Evolutionary conservation across 1,140 invertebrate species (phyloP), one percentile per base, ranked within the genome.

Genomic region (Aplysia californica): DNA sequence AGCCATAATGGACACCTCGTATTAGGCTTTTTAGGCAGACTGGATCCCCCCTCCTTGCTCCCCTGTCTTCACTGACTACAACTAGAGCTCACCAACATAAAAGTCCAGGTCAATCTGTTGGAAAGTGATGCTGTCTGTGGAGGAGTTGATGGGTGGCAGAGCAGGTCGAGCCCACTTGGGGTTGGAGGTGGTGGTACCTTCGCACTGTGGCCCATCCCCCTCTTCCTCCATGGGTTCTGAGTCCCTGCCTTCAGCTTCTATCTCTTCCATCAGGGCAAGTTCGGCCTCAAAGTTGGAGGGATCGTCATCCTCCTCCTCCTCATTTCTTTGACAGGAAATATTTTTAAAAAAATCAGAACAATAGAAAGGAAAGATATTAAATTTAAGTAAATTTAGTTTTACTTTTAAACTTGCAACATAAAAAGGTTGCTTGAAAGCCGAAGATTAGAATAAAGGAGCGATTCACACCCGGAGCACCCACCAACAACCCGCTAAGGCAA

Each of bases 31-130:
- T n/a, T n/a, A n/a, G n/a, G n/a, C n/a, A n/a, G n/a, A n/a, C n/a
- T n/a, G n/a, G n/a, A n/a, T n/a, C n/a, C n/a, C n/a, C n/a, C n/a
- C n/a, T n/a, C n/a, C n/a, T n/a, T n/a, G n/a, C n/a, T n/a, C n/a
- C n/a, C n/a, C n/a, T n/a, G n/a, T n/a, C n/a, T n/a, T n/a, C n/a
- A n/a, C n/a, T n/a, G n/a, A n/a, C n/a, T n/a, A n/a, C n/a, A n/a
- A n/a, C n/a, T n/a, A n/a, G n/a, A n/a, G n/a, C 81, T 87, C 87
- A 86, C 95, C 95, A 87, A 93, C 93, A 85, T 98, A 98, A 91
- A 97, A 93, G 87, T 98, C 97, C 73, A 98, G 93, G 87, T 98
- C 97, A 50, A 90, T 78, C 73, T 90, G 89, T 56, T 90, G 88
- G 69, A 90, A 89, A 41, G 93, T 90, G 65, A 99, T 86, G 21